Percentiles rank a stretch among this genome's conserved stretches.
Evolutionary conservation across 2,888 invertebrate species (phyloP).

Genomic region (Allygus modestus): DNA sequence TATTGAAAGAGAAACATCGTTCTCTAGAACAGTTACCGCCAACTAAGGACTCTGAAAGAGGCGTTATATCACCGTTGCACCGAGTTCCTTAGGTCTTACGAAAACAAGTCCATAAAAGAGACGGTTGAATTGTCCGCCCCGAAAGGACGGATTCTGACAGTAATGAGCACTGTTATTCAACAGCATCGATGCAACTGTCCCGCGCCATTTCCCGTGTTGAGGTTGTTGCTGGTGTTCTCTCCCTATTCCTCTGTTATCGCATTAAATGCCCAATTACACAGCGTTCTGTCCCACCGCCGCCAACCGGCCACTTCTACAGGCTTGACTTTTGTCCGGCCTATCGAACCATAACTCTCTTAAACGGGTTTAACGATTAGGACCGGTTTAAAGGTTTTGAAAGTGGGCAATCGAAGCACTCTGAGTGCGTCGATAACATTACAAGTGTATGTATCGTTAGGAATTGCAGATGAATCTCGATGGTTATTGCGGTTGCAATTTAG

Average conservation of each 20-base stretch:
- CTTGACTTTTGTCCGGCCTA: background rate
- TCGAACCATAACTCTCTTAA: background rate
- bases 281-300: background rate
- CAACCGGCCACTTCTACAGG: background rate
- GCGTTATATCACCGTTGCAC: constrained; percentile 28
- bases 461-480: background rate
- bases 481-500: background rate
- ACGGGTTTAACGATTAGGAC: constrained; percentile 18
- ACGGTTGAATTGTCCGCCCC: constrained; percentile 25
- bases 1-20: background rate
- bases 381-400: constrained; percentile 8
- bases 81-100: background rate
- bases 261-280: constrained; percentile 32
- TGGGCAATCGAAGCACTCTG: constrained; percentile 6
- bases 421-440: constrained; percentile 26
- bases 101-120: constrained; percentile 24
- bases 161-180: constrained; percentile 33
- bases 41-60: constrained; percentile 11
- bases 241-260: constrained; percentile 11
- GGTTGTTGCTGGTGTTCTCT: background rate
- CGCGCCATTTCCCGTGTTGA: constrained; percentile 21
- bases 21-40: background rate
- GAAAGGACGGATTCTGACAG: constrained; percentile 21
- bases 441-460: background rate
- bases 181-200: constrained; percentile 7